These are phyloP conservation scores for Tipula helvola DNA, from an alignment of 2,888 invertebrate genomes.

Conservation along the genomic window DNA sequence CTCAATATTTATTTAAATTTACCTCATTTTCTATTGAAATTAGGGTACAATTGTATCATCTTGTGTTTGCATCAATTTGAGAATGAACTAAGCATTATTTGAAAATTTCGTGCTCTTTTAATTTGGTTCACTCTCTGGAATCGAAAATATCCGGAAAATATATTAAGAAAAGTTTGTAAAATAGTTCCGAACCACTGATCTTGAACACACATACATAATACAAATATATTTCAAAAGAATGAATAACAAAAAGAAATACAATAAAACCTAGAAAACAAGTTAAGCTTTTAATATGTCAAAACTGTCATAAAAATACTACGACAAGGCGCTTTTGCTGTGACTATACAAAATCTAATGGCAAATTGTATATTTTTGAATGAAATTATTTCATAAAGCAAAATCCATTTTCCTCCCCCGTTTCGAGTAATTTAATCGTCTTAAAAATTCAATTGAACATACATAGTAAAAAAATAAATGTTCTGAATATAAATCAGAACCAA, in stretches of 20 bases:
- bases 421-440: neutral
- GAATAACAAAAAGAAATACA: neutral
- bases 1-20: too few species aligned
- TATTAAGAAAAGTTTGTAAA: neutral
- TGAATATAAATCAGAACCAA: too few species aligned
- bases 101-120: too few species aligned
- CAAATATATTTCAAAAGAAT: neutral
- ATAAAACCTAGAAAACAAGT: neutral
- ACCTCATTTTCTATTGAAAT: too few species aligned
- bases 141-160: too few species aligned
- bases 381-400: neutral
- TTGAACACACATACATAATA: neutral
- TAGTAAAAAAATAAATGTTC: too few species aligned
- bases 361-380: neutral
- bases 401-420: neutral
- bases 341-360: neutral
- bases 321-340: neutral
- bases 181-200: neutral
- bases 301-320: neutral
- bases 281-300: neutral
- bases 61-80: too few species aligned
- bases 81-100: too few species aligned
- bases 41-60: too few species aligned
- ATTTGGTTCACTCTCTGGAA: too few species aligned
- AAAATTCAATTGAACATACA: neutral